phyloP scores from a whole-genome alignment of 2,888 invertebrate species.

The Saturnia pavonia region DNA sequence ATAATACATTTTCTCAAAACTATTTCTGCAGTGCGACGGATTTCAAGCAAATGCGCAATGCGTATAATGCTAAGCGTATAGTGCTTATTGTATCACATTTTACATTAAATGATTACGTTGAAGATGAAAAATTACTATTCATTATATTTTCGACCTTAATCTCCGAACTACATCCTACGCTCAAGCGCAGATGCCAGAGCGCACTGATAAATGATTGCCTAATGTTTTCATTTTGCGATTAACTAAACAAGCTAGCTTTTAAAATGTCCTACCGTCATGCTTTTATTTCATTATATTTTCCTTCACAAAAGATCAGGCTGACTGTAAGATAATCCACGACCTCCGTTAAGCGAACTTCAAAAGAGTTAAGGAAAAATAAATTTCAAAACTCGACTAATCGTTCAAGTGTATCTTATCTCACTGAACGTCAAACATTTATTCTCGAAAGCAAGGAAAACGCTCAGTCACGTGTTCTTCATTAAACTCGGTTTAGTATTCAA shows the following conservation, averaged over 20 bases:
- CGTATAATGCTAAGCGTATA: too few relatives aligned
- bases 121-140: not conserved
- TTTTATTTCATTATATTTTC: not conserved
- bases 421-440: conserved; percentile 13
- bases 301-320: not conserved
- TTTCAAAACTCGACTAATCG: conserved; percentile 2
- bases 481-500: conserved; percentile 14
- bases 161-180: too few relatives aligned
- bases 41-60: not conserved
- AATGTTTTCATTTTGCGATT: not conserved
- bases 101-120: not conserved
- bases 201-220: not conserved
- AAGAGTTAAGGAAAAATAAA: not conserved
- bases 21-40: not conserved
- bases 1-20: not conserved
- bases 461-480: conserved; percentile 15
- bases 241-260: not conserved
- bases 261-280: not conserved
- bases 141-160: not conserved
- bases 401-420: conserved; percentile 7
- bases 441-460: conserved; percentile 12
- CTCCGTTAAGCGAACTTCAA: not conserved
- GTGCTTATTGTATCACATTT: not conserved
- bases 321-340: not conserved
- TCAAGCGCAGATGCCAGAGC: too few relatives aligned